phyloP scores from a whole-genome alignment of 2,888 invertebrate species.

The Erebia ligea region DNA sequence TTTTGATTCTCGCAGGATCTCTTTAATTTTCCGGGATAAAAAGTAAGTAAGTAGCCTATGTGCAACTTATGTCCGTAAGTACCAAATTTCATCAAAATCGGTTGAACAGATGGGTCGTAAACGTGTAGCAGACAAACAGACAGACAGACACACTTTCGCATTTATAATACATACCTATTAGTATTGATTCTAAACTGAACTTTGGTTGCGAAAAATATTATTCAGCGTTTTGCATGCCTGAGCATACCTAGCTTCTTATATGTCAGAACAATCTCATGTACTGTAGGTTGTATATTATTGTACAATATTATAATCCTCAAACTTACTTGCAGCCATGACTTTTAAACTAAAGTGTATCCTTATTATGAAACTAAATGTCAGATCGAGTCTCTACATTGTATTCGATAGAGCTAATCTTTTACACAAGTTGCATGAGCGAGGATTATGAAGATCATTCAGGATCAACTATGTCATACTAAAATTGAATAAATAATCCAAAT shows the following conservation, averaged over 20 bases:
- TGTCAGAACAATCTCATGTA: not conserved
- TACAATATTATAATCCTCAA: constrained; percentile 1
- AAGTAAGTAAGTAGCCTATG: too few species aligned
- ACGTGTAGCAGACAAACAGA: too few species aligned
- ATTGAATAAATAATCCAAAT: too few species aligned
- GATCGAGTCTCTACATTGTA: not conserved
- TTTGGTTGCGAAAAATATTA: not conserved
- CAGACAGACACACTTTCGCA: too few species aligned
- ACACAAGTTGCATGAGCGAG: not conserved
- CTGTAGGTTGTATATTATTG: not conserved
- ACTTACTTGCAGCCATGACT: constrained; percentile 14
- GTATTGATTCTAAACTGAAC: too few species aligned
- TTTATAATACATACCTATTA: too few species aligned
- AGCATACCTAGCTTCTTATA: not conserved
- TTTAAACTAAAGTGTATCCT: constrained; percentile 4
- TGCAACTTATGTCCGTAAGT: too few species aligned
- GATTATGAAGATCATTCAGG: not conserved
- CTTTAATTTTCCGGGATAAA: too few species aligned
- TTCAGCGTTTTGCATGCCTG: not conserved
- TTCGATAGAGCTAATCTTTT: constrained; percentile 1
- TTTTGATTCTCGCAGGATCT: too few species aligned
- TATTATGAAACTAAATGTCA: constrained; percentile 17
- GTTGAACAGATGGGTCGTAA: too few species aligned
- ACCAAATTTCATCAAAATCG: too few species aligned
- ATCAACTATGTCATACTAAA: too few species aligned